Base-by-base conservation (phyloP, 2,113 vertebrate genomes). In the Oreochromis spilurus region DNA sequence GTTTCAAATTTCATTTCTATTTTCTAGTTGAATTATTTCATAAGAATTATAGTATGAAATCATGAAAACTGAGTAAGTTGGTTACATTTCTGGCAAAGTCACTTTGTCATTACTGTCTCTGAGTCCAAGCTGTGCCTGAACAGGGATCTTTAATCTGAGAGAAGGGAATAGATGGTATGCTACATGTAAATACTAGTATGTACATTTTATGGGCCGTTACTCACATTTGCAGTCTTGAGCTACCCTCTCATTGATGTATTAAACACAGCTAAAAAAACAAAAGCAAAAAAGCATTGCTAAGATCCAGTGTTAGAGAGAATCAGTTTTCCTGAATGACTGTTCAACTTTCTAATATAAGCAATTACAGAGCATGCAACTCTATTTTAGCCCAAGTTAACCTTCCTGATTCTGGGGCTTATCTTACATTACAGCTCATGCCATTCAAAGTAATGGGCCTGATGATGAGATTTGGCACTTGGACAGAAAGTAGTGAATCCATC, bases 381-480 rank as follows among this genome's bases (percentile, higher is more conserved):
- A 43, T 77, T 94, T 87, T n/a, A 72, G 72, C n/a, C 40, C 5
- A 40, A 65, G 72, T 87, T 88, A 78, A 55, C 72, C 60, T 85
- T 45, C 19, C 83, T 88, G 82, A 90, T 80, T 83, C 54, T 57
- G 12, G n/a, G 45, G 54, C 31, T 88, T 78, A 82, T 87, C 87
- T 85, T 88, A 87, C 57, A 84, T 89, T 87, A 85, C 79, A 65
- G 78, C 62, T 83, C 83, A 62, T 82, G 85, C 90, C 89, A 81
- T 81, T 90, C 62, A 91, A 84, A 91, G 70, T 92, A 92, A 95
- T 93, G 82, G 82, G 77, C 67, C 75, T 79, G 24, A 58, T 85
- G 91, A 93, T 93, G 90, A 94, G 83, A 85, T 85, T 81, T 92
- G 91, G 85, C 91, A 88, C 67, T 83, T 84, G 79, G 81, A 91